phyloP scores from a whole-genome alignment of 2,113 vertebrate species.

The Gymnocephalus cernua region DNA sequence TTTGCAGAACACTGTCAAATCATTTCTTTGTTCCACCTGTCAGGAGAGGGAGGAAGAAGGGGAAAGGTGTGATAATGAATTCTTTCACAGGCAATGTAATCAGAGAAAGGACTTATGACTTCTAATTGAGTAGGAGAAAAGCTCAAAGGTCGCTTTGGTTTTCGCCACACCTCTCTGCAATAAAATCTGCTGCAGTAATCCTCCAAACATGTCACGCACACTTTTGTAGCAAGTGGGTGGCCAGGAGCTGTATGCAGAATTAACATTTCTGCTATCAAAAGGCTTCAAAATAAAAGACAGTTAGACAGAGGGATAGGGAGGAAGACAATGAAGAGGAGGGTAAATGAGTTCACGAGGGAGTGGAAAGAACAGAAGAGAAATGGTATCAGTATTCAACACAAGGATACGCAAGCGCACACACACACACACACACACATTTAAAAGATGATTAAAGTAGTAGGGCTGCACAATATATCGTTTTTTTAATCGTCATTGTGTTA shows the following conservation, averaged over 20 bases:
- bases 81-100: conserved; percentile 57
- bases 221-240: conserved; percentile 56
- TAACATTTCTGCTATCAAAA: conserved; percentile 66
- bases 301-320: conserved; percentile 30
- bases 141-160: conserved; percentile 44
- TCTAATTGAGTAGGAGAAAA: conserved; percentile 60
- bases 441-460: conserved; percentile 30
- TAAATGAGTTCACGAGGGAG: conserved; percentile 10
- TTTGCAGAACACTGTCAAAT: conserved; percentile 24
- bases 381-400: conserved; percentile 54
- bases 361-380: conserved; percentile 43
- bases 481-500: too few species aligned
- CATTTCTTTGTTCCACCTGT: conserved; percentile 20
- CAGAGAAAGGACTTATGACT: conserved; percentile 39
- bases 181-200: conserved; percentile 24
- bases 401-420: conserved; percentile 12
- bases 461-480: too few species aligned
- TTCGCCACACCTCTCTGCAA: conserved; percentile 9
- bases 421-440: conserved; percentile 22
- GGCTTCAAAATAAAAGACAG: conserved; percentile 50
- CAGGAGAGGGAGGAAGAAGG: conserved; percentile 19
- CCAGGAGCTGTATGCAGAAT: conserved; percentile 38
- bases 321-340: conserved; percentile 25
- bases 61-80: conserved; percentile 53
- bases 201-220: conserved; percentile 33